Conservation (phyloP, 2,797 vertebrate species). For the Limnodromus scolopaceus region DNA sequence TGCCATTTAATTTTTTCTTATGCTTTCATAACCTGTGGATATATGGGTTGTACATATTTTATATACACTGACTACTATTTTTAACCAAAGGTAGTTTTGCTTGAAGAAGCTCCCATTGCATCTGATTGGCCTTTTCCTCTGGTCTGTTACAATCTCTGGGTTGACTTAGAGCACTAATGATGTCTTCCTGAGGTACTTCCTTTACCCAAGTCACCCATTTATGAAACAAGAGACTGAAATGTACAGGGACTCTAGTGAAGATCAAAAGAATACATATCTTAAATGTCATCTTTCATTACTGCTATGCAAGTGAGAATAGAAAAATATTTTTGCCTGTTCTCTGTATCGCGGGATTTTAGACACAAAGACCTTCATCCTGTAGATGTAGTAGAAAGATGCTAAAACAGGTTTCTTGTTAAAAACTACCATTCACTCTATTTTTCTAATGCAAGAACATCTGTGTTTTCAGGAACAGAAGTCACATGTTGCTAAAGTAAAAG, state of each 20-base stretch:
- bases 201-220: neutral
- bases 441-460: neutral
- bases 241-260: neutral
- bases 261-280: neutral
- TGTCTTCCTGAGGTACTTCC: neutral
- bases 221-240: neutral
- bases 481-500: neutral
- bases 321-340: neutral
- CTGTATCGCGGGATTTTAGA: neutral
- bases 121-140: neutral
- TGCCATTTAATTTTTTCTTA: neutral
- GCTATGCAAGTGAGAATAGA: neutral
- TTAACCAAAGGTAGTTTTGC: neutral
- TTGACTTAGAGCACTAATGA: neutral
- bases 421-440: neutral
- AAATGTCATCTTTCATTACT: neutral
- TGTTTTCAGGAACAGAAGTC: constrained; percentile 18
- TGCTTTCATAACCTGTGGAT: neutral
- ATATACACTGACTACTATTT: neutral
- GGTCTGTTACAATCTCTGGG: neutral
- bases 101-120: neutral
- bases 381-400: neutral
- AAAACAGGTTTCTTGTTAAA: neutral
- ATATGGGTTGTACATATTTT: neutral
- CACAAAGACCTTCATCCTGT: neutral